Conservation (phyloP, 2,888 invertebrate genomes). For the Andrena dorsata region DNA sequence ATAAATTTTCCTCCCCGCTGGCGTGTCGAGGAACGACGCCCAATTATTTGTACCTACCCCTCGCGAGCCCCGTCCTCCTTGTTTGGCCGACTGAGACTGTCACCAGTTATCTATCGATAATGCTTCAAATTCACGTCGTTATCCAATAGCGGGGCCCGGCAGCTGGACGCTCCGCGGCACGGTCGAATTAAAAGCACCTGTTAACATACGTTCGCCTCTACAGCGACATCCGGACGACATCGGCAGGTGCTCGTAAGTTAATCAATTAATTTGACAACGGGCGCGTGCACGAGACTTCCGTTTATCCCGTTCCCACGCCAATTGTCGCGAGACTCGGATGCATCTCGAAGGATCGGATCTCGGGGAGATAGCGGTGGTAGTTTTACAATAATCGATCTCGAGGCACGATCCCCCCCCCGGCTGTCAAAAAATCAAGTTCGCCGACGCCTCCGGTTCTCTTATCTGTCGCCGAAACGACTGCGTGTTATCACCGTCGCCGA, state of each 20-base stretch:
- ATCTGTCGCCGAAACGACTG: slow-evolving; percentile 2
- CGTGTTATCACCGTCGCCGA: not conserved
- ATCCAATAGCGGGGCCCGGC: slow-evolving; percentile 44
- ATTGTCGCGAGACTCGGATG: slow-evolving; percentile 8
- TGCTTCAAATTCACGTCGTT: slow-evolving; percentile 53
- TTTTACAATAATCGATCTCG: not conserved
- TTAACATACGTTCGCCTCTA: slow-evolving; percentile 63
- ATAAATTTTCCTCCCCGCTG: not conserved
- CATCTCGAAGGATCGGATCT: not conserved
- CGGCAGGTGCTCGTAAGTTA: slow-evolving; percentile 69
- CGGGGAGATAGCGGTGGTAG: not conserved
- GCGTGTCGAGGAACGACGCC: not conserved
- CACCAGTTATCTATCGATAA: slow-evolving; percentile 46
- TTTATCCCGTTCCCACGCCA: slow-evolving; percentile 13
- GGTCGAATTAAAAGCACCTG: slow-evolving; percentile 67
- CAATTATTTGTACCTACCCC: not conserved
- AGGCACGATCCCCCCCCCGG: not conserved
- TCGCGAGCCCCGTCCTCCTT: not conserved
- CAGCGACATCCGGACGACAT: slow-evolving; percentile 56
- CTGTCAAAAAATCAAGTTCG: not conserved
- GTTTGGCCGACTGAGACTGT: slow-evolving; percentile 48
- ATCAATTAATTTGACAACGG: slow-evolving; percentile 71
- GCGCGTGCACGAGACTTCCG: slow-evolving; percentile 64
- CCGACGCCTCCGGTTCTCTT: not conserved
- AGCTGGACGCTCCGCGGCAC: slow-evolving; percentile 47